phyloP scores from a whole-genome alignment of 2,888 invertebrate genomes.

The Brenthis ino region DNA sequence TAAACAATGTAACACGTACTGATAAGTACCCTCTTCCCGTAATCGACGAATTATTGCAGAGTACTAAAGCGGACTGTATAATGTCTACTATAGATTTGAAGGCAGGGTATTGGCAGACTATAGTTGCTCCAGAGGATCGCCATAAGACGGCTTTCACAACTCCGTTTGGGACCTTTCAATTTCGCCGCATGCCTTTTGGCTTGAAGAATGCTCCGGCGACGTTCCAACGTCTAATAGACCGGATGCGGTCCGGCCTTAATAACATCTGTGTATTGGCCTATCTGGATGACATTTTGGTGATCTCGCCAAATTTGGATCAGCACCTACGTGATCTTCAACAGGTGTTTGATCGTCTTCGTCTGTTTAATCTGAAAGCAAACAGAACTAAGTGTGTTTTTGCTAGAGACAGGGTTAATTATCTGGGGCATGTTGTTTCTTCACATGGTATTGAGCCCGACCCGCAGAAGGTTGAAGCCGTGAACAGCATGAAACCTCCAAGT shows the following conservation, averaged over 20 bases:
- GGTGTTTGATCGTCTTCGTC: constrained; percentile 27
- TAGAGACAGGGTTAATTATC: constrained; percentile 37
- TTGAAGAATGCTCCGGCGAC: constrained; percentile 46
- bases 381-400: constrained; percentile 38
- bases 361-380: constrained; percentile 29
- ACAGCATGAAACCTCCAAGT: constrained; percentile 23
- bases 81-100: constrained; percentile 47
- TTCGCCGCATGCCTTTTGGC: constrained; percentile 47
- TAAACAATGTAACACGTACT: constrained; percentile 10
- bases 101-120: constrained; percentile 54
- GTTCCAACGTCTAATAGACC: constrained; percentile 46
- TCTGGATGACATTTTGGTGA: constrained; percentile 34
- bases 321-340: constrained; percentile 28
- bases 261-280: constrained; percentile 6
- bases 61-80: constrained; percentile 31
- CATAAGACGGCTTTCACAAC: constrained; percentile 47
- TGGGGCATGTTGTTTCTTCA: constrained; percentile 41
- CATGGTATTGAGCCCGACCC: constrained; percentile 38
- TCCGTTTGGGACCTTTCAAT: constrained; percentile 40
- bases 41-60: constrained; percentile 14
- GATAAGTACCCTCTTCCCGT: constrained; percentile 16
- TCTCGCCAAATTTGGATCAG: constrained; percentile 40
- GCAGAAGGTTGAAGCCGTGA: constrained; percentile 37
- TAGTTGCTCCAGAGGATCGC: constrained; percentile 38
- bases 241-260: constrained; percentile 34